Base-by-base conservation (phyloP, 2,113 vertebrate genomes). In the Calypte anna region DNA sequence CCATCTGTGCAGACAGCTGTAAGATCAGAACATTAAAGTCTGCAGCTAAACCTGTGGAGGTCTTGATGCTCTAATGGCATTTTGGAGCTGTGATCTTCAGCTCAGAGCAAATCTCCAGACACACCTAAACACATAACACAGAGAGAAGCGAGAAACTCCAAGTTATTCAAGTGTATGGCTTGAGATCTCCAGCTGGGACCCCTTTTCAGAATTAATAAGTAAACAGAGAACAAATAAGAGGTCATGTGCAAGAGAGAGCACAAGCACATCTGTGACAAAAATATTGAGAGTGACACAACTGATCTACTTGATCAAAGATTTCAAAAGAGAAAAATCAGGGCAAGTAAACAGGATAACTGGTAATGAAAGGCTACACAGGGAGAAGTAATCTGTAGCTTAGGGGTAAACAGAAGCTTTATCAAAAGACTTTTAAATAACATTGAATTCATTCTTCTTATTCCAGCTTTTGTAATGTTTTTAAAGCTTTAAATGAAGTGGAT, bases 121-220 rank as follows among this genome's bases (percentile, higher is more conserved):
- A n/a, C 3, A 57, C 5, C 6, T 13, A 57, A 18, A 38, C 14
- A 59, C 0, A 6, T 18, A 72, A 76, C 36, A 43, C 0, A 3
- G 40, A 67, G 12, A 7, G 4, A 12, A 81, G 2, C 33, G 51
- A 74, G 28, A 33, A 61, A 66, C n/a, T 40, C 2, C 12, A 54
- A 62, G 14, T 38, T 69, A 44, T 61, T 81, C 8, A 50, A 64
- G 24, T 7, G 8, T 28, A 23, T 7, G 5, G 7, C 55, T 73
- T 50, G n/a, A 84, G 30, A 70, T 12, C n/a, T 50, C 69, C 36
- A 66, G 3, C n/a, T 22, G 3, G 13, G 27, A 50, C 2, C 2
- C 12, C 36, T n/a, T 36, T 51, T 36, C 46, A 58, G 61, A 40
- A 58, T 12, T 23, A 15, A 3, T 40, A 77, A 80, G 4, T 18